Conservation (phyloP, 1,140 invertebrate species). For the Nymphalis io region DNA sequence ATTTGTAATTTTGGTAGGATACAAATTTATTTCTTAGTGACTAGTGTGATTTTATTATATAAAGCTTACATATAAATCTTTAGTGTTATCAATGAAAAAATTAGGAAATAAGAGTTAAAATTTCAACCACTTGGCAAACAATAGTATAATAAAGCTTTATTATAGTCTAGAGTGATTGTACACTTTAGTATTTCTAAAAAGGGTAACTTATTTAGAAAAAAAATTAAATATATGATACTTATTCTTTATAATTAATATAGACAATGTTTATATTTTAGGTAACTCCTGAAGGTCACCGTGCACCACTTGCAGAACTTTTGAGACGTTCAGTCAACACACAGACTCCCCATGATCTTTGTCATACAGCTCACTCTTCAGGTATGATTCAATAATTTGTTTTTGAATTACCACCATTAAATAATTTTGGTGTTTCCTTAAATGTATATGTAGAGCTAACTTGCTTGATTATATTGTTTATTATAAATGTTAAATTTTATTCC, state of each 20-base stretch:
- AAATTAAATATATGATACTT: not conserved
- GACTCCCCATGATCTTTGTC: slow-evolving; percentile 84
- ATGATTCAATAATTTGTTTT: slow-evolving; percentile 24
- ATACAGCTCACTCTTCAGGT: slow-evolving; percentile 80
- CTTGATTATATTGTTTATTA: not conserved
- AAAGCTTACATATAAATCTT: not conserved
- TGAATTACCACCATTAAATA: not conserved
- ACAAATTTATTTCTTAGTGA: too few species aligned
- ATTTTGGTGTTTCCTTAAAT: not conserved
- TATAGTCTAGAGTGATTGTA: not conserved
- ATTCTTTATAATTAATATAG: not conserved
- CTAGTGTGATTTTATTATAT: too few species aligned
- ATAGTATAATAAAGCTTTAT: not conserved
- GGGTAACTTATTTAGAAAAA: not conserved
- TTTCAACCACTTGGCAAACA: not conserved
- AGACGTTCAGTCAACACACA: slow-evolving; percentile 91
- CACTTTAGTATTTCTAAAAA: too few species aligned
- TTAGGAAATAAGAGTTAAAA: not conserved
- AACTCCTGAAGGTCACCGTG: slow-evolving; percentile 92
- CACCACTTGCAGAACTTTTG: slow-evolving; percentile 89
- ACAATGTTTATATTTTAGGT: slow-evolving; percentile 49
- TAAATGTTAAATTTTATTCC: not conserved
- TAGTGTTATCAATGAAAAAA: too few species aligned
- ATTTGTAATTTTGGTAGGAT: too few species aligned
- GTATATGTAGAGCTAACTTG: slow-evolving; percentile 9